Evolutionary conservation across 2,888 invertebrate genomes (phyloP).

Genomic region (Sepioteuthis lessoniana): DNA sequence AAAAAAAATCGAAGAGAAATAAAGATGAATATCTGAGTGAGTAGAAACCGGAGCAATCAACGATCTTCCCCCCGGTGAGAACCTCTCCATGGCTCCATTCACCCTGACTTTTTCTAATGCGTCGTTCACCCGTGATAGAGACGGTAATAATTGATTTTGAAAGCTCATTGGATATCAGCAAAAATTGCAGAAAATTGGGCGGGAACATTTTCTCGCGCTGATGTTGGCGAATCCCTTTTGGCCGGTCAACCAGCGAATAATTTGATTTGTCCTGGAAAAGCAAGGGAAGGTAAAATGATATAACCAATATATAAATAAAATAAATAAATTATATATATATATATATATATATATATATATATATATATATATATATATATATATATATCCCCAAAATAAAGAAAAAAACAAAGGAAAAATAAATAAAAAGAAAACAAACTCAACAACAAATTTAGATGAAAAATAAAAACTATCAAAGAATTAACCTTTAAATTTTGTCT

Average conservation of each 20-base stretch:
- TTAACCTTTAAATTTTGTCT: no score
- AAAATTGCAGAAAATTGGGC: background rate
- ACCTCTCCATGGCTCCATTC: no score
- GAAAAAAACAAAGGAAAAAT: background rate
- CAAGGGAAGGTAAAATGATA: background rate
- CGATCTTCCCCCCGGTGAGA: background rate
- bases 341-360: constrained; percentile 2
- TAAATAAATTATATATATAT: background rate
- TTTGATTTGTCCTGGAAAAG: constrained; percentile 20
- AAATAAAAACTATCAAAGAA: no score
- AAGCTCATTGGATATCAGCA: constrained; percentile 33
- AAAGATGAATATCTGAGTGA: background rate
- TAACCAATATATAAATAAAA: background rate
- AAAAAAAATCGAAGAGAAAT: background rate
- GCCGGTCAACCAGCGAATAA: background rate
- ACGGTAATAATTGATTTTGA: background rate
- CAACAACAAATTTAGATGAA: background rate
- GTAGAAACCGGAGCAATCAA: background rate
- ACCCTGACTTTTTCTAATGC: background rate
- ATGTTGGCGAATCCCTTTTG: background rate
- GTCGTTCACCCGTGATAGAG: background rate
- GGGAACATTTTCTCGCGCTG: background rate
- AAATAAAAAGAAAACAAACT: background rate
- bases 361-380: constrained; percentile 16
- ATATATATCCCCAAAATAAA: no score